Conservation (phyloP, 2,888 invertebrate species). For the Sycophila texana region DNA sequence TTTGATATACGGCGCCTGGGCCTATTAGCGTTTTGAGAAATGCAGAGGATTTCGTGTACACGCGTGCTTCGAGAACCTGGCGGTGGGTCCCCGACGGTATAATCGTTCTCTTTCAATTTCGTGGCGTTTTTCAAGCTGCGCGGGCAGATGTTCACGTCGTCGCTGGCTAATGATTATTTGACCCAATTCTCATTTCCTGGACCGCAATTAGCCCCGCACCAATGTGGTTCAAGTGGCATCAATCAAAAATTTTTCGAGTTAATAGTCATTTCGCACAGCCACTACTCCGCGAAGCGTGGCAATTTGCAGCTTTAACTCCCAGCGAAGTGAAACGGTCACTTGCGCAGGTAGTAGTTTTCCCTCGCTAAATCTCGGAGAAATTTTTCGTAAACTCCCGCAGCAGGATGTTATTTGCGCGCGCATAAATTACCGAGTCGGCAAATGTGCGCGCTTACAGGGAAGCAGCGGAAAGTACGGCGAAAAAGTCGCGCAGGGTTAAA, state of each 20-base stretch:
- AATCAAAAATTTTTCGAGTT: no score
- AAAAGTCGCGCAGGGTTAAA: conserved; percentile 8
- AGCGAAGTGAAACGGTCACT: no score
- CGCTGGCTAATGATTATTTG: conserved; percentile 1
- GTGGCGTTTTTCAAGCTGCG: background rate
- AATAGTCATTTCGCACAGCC: no score
- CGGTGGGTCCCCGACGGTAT: background rate
- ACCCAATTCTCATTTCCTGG: background rate
- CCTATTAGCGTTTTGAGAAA: conserved; percentile 42
- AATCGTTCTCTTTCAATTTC: background rate
- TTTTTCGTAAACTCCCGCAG: no score
- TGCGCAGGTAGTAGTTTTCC: no score
- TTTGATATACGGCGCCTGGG: background rate
- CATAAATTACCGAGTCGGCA: background rate
- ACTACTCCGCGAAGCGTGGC: no score
- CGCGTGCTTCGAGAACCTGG: background rate
- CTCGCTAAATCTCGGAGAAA: no score
- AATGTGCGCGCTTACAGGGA: background rate
- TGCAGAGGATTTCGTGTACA: conserved; percentile 11
- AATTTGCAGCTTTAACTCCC: no score
- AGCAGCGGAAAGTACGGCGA: background rate
- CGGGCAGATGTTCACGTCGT: background rate
- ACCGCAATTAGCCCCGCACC: no score
- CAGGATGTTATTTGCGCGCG: background rate
- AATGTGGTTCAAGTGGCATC: no score